Conservation (phyloP, 2,888 invertebrate genomes). For the Drosophila cognata region DNA sequence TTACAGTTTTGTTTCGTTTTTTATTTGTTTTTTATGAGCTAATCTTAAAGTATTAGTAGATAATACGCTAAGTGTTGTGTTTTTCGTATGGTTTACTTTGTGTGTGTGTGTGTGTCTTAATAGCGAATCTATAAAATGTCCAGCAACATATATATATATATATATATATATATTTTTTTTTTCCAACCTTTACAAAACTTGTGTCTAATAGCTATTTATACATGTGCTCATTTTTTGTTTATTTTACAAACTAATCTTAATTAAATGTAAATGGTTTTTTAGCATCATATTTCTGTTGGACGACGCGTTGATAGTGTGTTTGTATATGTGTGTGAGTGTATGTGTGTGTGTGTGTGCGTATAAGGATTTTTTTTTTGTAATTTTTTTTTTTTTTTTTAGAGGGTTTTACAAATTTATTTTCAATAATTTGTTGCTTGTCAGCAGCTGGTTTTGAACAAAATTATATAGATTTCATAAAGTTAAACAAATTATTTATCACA, state of each 20-base stretch:
- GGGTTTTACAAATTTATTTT: slow-evolving; percentile 3
- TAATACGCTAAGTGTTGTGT: slow-evolving; percentile 46
- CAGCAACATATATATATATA: slow-evolving; percentile 53
- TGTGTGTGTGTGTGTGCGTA: slow-evolving; percentile 5
- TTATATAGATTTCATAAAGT: slow-evolving; percentile 29
- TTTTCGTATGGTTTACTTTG: slow-evolving; percentile 27
- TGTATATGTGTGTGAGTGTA: neutral
- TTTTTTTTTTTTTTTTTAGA: neutral
- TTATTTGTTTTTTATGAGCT: slow-evolving; percentile 32
- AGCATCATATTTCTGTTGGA: slow-evolving; percentile 66
- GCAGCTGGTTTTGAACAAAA: slow-evolving; percentile 18
- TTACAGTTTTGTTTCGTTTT: slow-evolving; percentile 45
- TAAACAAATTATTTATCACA: slow-evolving; percentile 64
- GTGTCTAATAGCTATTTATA: slow-evolving; percentile 65
- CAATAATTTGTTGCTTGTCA: slow-evolving; percentile 15
- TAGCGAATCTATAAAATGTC: slow-evolving; percentile 67
- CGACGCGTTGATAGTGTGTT: slow-evolving; percentile 62
- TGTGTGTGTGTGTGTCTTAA: slow-evolving; percentile 52
- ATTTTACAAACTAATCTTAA: slow-evolving; percentile 60
- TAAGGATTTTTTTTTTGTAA: neutral
- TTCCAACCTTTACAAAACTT: slow-evolving; percentile 60
- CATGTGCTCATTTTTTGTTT: slow-evolving; percentile 49
- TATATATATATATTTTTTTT: slow-evolving; percentile 22
- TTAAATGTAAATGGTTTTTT: slow-evolving; percentile 51
- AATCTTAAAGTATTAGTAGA: slow-evolving; percentile 49